These are phyloP conservation scores for Drosophila imparisetae DNA, from an alignment of 2,888 invertebrate genomes.

Conservation along the genomic window DNA sequence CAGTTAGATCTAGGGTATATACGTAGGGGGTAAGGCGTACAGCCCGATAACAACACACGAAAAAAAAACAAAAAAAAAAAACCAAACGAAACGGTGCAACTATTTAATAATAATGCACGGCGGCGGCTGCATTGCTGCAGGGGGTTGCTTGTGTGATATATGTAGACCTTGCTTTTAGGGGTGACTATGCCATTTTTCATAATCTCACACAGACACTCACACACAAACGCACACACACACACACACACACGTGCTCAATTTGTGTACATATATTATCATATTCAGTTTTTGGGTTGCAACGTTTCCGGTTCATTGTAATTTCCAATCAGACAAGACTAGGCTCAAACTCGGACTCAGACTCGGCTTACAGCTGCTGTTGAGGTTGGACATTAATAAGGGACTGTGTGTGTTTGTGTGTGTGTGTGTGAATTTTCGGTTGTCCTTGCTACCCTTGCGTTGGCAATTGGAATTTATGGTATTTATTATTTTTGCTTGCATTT, in stretches of 20 bases:
- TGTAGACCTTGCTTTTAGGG: conserved; percentile 50
- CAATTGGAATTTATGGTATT: conserved; percentile 74
- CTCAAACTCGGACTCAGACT: conserved; percentile 14
- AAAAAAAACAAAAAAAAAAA: too few relatives aligned
- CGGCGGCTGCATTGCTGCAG: conserved; percentile 41
- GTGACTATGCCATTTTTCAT: conserved; percentile 67
- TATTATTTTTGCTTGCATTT: conserved; percentile 56
- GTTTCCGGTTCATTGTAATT: conserved; percentile 68
- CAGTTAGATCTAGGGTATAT: conserved; percentile 24
- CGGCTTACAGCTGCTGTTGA: conserved; percentile 41
- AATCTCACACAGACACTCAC: conserved; percentile 35
- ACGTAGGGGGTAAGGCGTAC: conserved; percentile 3
- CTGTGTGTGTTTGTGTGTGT: conserved; percentile 37
- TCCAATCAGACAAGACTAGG: conserved; percentile 66
- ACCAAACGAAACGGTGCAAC: conserved; percentile 34
- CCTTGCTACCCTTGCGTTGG: conserved; percentile 53
- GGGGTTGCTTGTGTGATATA: conserved; percentile 32
- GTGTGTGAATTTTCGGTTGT: conserved; percentile 28
- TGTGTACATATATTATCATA: conserved; percentile 48
- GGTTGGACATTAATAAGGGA: conserved; percentile 58
- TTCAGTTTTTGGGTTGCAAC: conserved; percentile 52
- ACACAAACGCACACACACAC: conserved; percentile 1
- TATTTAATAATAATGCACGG: conserved; percentile 53
- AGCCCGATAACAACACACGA: conserved; percentile 16
- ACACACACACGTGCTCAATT: not conserved